These are phyloP conservation scores for Bombus terrestris DNA, from an alignment of 1,140 invertebrate genomes.

Conservation along the genomic window DNA sequence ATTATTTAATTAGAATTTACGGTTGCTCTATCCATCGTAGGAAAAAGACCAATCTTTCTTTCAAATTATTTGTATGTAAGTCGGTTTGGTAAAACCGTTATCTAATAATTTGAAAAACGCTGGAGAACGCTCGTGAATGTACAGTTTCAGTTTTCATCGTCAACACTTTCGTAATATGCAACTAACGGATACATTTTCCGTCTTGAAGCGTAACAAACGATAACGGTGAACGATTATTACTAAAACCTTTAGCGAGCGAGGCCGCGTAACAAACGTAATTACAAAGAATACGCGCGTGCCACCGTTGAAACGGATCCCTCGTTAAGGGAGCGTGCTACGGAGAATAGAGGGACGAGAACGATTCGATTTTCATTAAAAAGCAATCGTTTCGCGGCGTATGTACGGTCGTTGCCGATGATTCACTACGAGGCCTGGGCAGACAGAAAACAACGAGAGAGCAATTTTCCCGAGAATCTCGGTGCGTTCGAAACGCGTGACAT, in stretches of 20 bases:
- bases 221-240: slow-evolving; percentile 43
- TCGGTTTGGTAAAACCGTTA: background rate
- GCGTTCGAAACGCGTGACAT: slow-evolving; percentile 55
- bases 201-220: slow-evolving; percentile 59
- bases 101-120: no score
- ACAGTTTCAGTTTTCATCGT: slow-evolving; percentile 34
- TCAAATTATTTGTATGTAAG: background rate
- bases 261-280: slow-evolving; percentile 30
- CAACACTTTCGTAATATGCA: slow-evolving; percentile 29
- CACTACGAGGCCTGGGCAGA: background rate
- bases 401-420: background rate
- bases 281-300: slow-evolving; percentile 13
- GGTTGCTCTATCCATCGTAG: background rate
- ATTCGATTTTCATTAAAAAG: slow-evolving; percentile 37
- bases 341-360: background rate
- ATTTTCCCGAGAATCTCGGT: slow-evolving; percentile 53
- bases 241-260: slow-evolving; percentile 1
- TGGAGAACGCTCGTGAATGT: background rate
- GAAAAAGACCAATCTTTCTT: background rate
- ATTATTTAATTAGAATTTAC: background rate
- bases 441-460: slow-evolving; percentile 65
- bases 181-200: slow-evolving; percentile 45
- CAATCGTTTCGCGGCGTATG: background rate
- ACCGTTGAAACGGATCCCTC: slow-evolving; percentile 12
- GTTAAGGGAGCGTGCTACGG: slow-evolving; percentile 8